A percentile compares a stretch with the other conserved stretches of the same genome.
These are phyloP conservation scores for Pogonognathellus flavescens DNA, from an alignment of 1,140 invertebrate genomes.

Conservation along the genomic window DNA sequence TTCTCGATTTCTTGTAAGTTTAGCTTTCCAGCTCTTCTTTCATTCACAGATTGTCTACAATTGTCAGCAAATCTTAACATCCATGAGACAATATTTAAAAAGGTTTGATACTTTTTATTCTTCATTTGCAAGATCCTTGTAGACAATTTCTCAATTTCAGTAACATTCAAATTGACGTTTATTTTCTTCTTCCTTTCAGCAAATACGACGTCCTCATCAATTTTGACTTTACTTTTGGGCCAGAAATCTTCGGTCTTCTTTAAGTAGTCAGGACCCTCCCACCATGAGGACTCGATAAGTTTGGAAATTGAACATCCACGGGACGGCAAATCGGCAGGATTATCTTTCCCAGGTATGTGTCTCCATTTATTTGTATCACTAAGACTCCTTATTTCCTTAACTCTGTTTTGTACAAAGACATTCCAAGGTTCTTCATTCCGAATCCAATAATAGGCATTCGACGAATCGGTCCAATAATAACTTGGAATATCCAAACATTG, in stretches of 20 bases:
- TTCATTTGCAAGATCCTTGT: background rate
- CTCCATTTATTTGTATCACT: background rate
- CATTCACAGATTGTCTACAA: too few species aligned
- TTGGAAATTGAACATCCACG: background rate
- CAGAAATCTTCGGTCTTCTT: background rate
- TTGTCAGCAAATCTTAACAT: background rate
- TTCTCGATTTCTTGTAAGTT: background rate
- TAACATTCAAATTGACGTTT: background rate
- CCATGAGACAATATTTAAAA: background rate
- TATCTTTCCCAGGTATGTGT: background rate
- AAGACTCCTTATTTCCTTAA: constrained; percentile 56
- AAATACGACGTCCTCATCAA: background rate
- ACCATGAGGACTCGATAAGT: background rate
- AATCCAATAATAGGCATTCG: constrained; percentile 67
- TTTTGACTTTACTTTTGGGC: background rate
- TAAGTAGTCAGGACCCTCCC: background rate
- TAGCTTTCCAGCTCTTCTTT: background rate
- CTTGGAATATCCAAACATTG: background rate
- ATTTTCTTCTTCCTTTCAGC: background rate
- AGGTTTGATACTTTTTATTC: background rate
- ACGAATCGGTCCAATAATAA: constrained; percentile 68
- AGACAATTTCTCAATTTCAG: too few species aligned
- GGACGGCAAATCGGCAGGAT: background rate
- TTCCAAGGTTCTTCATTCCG: constrained; percentile 57
- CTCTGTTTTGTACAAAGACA: constrained; percentile 61